Base-by-base conservation (phyloP, 2,113 vertebrate genomes). In the Cyprinodon variegatus region DNA sequence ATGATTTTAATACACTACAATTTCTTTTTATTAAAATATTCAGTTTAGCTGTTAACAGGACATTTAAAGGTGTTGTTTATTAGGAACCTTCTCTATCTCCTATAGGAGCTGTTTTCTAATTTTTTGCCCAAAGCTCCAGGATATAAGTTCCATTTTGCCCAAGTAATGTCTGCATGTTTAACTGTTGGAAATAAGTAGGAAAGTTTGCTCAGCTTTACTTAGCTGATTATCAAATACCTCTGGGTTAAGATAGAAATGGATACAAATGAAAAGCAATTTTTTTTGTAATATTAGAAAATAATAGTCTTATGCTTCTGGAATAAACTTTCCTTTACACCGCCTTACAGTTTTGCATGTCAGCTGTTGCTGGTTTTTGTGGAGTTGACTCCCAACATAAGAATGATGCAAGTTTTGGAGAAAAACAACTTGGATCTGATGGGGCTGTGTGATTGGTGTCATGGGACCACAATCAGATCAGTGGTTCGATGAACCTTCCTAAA, bases 111-210 rank as follows among this genome's bases (percentile, higher is more conserved):
- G 78, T 83, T 84, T 74, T 68, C 76, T 83, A 85, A 86, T 79
- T 93, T 90, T 90, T 82, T 87, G 85, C 77, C 74, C 81, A 72
- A 48, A 82, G 78, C 83, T 84, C 78, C 87, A 88, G 84, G 82
- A 93, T 91, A 89, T 86, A 82, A 78, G 59, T 90, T 92, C 78
- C 78, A 88, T 89, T 92, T 91, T 91, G 85, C 85, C 65, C 43
- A 48, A 41, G 75, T 69, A 45, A 62, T 46, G 38, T 84, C 71
- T 79, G 22, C 64, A 46, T 83, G 74, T 74, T 84, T 85, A 89
- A 65, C 82, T 83, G 84, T 63, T 86, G 87, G 85, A 93, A 93
- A 93, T 89, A 90, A 93, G 93, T 92, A 90, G 87, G n/a, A 57
- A 69, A 69, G 78, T 71, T 77, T 78, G 69, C 76, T 53, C 86